These are phyloP conservation scores for Sinocyclocheilus anshuiensis DNA, from an alignment of 2,113 vertebrate genomes.

Conservation along the genomic window DNA sequence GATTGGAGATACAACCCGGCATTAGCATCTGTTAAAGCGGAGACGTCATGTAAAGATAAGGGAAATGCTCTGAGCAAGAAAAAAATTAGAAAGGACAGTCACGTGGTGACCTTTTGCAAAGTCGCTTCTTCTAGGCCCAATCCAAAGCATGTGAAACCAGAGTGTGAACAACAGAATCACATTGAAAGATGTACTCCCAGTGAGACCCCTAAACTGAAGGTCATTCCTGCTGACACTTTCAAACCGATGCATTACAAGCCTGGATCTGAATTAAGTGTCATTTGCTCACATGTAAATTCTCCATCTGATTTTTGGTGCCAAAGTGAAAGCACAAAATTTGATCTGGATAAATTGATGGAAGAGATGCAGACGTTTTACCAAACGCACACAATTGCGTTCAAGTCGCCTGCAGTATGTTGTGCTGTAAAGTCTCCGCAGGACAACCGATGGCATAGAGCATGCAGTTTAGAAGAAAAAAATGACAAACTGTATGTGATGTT, in stretches of 20 bases:
- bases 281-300: slow-evolving; percentile 74
- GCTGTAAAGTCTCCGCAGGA: slow-evolving; percentile 75
- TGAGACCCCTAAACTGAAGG: not conserved
- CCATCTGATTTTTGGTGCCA: slow-evolving; percentile 88
- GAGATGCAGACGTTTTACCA: slow-evolving; percentile 80
- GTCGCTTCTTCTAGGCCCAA: not conserved
- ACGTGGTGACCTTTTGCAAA: not conserved
- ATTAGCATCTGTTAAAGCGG: not conserved
- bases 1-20: slow-evolving; percentile 66
- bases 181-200: not conserved
- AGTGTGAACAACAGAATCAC: not conserved
- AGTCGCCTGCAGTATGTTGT: slow-evolving; percentile 73
- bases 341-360: slow-evolving; percentile 80
- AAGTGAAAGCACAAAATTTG: slow-evolving; percentile 64
- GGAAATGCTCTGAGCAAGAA: slow-evolving; percentile 14
- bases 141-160: not conserved
- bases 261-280: slow-evolving; percentile 77
- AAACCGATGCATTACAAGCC: slow-evolving; percentile 76
- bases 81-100: not conserved
- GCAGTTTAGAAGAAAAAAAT: slow-evolving; percentile 64
- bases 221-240: slow-evolving; percentile 28
- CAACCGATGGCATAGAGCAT: slow-evolving; percentile 82
- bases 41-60: not conserved
- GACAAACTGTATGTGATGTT: slow-evolving; percentile 71
- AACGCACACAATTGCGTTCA: slow-evolving; percentile 66